These are phyloP conservation scores for Tigriopus japonicus DNA, from an alignment of 1,140 invertebrate genomes.

Conservation along the genomic window DNA sequence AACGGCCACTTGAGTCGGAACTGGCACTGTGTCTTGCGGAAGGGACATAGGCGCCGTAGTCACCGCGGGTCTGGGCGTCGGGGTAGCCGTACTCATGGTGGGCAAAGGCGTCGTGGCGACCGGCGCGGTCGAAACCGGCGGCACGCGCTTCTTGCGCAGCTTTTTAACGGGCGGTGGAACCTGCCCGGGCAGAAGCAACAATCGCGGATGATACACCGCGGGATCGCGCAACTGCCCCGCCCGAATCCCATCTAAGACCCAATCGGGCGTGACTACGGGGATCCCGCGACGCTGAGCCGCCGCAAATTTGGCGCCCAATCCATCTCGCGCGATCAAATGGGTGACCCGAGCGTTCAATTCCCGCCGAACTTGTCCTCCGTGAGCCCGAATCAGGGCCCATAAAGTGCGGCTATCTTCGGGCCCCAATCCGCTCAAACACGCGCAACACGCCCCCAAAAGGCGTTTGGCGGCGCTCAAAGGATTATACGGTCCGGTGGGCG, in stretches of 20 bases:
- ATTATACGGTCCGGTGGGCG: neutral
- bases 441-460: neutral
- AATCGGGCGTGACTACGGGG: slow-evolving; percentile 6
- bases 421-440: neutral
- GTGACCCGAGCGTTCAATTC: neutral
- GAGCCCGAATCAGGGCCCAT: neutral
- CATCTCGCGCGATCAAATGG: neutral
- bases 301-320: neutral
- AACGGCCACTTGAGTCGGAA: too few species aligned
- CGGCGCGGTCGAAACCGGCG: neutral
- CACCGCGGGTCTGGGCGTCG: too few species aligned
- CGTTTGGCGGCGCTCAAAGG: neutral
- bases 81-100: too few species aligned
- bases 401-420: neutral
- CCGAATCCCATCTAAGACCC: neutral
- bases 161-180: neutral
- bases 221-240: neutral
- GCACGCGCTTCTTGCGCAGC: neutral
- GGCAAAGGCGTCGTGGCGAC: too few species aligned
- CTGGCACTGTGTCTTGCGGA: too few species aligned
- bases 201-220: neutral
- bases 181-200: slow-evolving; percentile 1
- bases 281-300: neutral
- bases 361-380: neutral
- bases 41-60: too few species aligned